Conservation (phyloP, 92 coral and sea anemone genomes). For the Phymanthus crucifer region DNA sequence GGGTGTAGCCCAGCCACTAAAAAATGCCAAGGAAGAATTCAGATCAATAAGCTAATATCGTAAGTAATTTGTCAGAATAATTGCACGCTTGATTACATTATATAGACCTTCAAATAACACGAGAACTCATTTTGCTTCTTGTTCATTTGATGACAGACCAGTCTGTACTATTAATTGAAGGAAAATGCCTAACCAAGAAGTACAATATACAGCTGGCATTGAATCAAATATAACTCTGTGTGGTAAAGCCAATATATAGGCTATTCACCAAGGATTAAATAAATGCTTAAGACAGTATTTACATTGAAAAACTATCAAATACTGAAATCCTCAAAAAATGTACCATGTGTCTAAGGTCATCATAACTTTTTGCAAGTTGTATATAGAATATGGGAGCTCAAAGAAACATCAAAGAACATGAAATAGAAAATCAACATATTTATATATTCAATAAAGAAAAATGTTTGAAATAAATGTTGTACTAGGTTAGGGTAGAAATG, state of each 20-base stretch:
- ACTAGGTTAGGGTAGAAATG: background rate
- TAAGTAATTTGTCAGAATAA: constrained; percentile 1
- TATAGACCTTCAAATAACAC: background rate
- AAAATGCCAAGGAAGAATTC: background rate
- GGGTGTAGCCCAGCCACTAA: background rate
- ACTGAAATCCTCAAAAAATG: background rate
- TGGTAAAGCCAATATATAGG: background rate
- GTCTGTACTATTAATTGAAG: background rate
- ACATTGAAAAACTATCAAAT: background rate
- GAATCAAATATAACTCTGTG: background rate
- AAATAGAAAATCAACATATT: background rate
- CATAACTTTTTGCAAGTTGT: too few species aligned
- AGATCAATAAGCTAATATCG: background rate
- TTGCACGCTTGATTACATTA: constrained; percentile 3
- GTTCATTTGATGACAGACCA: background rate
- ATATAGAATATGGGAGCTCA: too few species aligned
- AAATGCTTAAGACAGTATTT: background rate
- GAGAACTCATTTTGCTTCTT: background rate
- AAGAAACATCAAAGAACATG: too few species aligned
- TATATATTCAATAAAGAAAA: background rate
- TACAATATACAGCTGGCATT: background rate
- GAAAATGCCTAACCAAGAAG: background rate
- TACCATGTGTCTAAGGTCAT: background rate
- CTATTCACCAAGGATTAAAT: background rate
- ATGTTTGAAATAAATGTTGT: background rate